A percentile compares a stretch with the other conserved stretches of the same genome.
Conservation (phyloP, 2,888 invertebrate species). For the Stenodema calcarata region DNA sequence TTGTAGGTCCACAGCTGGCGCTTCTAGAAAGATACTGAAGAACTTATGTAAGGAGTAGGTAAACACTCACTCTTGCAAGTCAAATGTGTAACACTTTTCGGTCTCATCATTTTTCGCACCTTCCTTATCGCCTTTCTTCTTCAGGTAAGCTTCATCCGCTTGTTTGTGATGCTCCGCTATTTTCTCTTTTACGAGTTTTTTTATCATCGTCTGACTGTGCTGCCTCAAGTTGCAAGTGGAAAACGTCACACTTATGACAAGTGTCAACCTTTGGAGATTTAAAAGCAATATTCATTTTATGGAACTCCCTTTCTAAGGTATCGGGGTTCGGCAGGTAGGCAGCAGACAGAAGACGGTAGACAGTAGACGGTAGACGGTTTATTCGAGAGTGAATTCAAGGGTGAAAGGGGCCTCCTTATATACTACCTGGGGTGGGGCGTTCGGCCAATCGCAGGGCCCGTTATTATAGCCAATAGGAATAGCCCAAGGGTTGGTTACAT, state of each 20-base stretch:
- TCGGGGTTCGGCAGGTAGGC: no score
- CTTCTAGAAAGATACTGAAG: conserved; percentile 37
- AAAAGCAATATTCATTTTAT: conserved; percentile 53
- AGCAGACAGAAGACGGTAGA: no score
- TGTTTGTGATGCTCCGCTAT: conserved; percentile 6
- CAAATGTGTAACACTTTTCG: conserved; percentile 47
- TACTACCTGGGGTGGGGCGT: no score
- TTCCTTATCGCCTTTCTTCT: conserved; percentile 41
- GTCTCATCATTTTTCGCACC: conserved; percentile 32
- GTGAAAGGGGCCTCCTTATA: no score
- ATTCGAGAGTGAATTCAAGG: no score
- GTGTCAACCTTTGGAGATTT: conserved; percentile 55
- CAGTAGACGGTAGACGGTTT: no score
- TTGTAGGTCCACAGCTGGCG: conserved; percentile 32
- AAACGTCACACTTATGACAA: conserved; percentile 55
- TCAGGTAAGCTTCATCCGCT: conserved; percentile 44
- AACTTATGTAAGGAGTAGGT: conserved; percentile 46
- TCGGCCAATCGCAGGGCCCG: no score
- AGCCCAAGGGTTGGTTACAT: no score
- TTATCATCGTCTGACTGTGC: conserved; percentile 25
- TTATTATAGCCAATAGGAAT: no score
- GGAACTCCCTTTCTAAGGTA: conserved; percentile 48
- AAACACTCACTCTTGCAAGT: conserved; percentile 53
- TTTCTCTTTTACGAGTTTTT: neutral
- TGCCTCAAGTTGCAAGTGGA: conserved; percentile 43